These are phyloP conservation scores for Mythimna vitellina DNA, from an alignment of 2,888 invertebrate species.

Conservation along the genomic window DNA sequence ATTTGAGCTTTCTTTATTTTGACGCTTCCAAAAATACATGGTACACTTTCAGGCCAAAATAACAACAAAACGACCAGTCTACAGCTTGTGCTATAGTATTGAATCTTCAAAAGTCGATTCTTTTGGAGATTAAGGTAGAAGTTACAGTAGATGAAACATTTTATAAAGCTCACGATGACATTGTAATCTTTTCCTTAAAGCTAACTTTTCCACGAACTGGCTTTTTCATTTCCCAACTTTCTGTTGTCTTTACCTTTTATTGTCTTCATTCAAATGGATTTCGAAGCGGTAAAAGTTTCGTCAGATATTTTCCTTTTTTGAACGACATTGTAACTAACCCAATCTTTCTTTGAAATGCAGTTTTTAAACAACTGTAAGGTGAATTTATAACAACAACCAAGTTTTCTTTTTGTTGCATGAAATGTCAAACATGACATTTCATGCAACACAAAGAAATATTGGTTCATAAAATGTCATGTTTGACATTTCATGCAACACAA, in stretches of 20 bases:
- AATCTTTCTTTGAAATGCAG: conserved; percentile 1
- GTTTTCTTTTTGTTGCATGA: no score
- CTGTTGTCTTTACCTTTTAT: background rate
- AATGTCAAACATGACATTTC: no score
- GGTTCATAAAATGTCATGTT: no score
- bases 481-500: conserved; percentile 9
- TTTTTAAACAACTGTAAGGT: no score
- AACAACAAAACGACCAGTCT: no score
- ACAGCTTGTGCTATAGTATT: no score
- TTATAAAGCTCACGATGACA: background rate
- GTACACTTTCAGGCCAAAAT: no score
- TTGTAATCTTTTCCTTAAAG: background rate
- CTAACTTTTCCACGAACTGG: background rate
- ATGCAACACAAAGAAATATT: no score
- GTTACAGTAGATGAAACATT: no score
- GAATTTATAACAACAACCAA: background rate
- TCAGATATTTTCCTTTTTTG: background rate
- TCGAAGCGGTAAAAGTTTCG: background rate
- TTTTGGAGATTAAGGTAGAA: no score
- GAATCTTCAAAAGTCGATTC: no score
- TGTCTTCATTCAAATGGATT: conserved; percentile 13
- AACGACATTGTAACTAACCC: background rate
- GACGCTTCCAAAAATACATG: background rate
- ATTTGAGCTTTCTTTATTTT: background rate
- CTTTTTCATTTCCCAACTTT: background rate